Base-by-base conservation (phyloP, 2,797 vertebrate genomes). In the Enteromius paludinosus region DNA sequence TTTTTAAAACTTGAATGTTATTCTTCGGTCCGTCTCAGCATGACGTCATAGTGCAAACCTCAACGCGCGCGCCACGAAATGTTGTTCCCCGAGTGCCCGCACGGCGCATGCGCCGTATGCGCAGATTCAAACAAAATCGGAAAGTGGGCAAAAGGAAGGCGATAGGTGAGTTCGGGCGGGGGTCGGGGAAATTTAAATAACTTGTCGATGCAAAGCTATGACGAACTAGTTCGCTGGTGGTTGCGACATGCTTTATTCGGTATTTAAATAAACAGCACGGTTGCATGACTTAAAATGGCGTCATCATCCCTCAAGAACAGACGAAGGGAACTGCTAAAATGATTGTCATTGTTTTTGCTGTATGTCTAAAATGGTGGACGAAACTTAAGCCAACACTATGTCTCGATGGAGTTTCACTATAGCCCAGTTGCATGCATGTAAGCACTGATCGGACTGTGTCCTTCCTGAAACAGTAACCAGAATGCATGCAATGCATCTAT, bases 301-400 rank as follows among this genome's bases (percentile, higher is more conserved):
- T 70, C 87, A 87, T 49, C 62, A 59, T 15, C 38, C 43, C 35
- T 28, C 47, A 20, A 72, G 68, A 75, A 65, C 69, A 82, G 75
- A 54, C 28, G 64, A 74, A 83, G 66, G 20, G 59, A 85, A 78
- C 76, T 80, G 82, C 64, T 78, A 35, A 84, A 88, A 76, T 64
- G 65, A 79, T 78, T 88, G 87, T 88, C 84, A 86, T 89, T 88
- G 87, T 90, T 89, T 85, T 85, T 81, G 56, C 86, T 84, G 79
- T 83, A 69, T 83, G 84, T 83, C 77, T 89, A 91, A 90, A 89
- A 90, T 90, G 88, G 89, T 87, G 89, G 88, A 88, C 85, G 74
- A 70, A 75, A 64, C 38, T 75, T 49, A 7, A 49, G 38, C 15
- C 18, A 25, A 52, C 8, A 54, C 30, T 15, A 71, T 8, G 1